These are phyloP conservation scores for Lophius piscatorius DNA, from an alignment of 2,113 vertebrate genomes.

Conservation along the genomic window DNA sequence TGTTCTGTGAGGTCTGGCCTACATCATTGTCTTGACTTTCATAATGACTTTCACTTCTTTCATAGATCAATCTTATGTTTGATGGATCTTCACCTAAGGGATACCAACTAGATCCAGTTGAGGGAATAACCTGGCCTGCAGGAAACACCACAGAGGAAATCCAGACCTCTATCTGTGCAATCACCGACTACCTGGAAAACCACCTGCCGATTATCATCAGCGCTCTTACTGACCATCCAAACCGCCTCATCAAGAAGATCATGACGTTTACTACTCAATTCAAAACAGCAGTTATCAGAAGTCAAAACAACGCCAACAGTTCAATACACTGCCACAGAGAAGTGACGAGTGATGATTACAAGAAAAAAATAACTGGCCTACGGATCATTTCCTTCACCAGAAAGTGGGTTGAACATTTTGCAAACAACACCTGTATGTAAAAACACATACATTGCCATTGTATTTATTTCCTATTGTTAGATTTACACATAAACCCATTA, in stretches of 20 bases:
- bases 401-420: slow-evolving; percentile 37
- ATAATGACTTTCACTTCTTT: slow-evolving; percentile 2
- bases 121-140: slow-evolving; percentile 52
- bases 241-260: fast-evolving
- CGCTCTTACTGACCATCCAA: fast-evolving
- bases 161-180: slow-evolving; percentile 23
- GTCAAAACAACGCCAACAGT: neutral
- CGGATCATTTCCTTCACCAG: slow-evolving; percentile 16
- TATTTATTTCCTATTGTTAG: too few relatives aligned
- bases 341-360: fast-evolving
- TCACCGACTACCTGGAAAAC: slow-evolving; percentile 19
- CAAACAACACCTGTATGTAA: neutral
- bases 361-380: neutral
- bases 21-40: neutral
- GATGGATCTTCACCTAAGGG: fast-evolving
- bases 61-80: slow-evolving; percentile 16
- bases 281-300: fast-evolving
- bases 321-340: neutral
- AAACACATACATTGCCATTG: too few relatives aligned
- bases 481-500: too few relatives aligned
- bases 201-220: slow-evolving; percentile 6
- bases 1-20: too few relatives aligned
- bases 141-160: neutral
- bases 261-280: fast-evolving
- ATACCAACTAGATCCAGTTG: neutral